Base-by-base conservation (phyloP, 2,888 invertebrate genomes). In the Heliconius ethilla region DNA sequence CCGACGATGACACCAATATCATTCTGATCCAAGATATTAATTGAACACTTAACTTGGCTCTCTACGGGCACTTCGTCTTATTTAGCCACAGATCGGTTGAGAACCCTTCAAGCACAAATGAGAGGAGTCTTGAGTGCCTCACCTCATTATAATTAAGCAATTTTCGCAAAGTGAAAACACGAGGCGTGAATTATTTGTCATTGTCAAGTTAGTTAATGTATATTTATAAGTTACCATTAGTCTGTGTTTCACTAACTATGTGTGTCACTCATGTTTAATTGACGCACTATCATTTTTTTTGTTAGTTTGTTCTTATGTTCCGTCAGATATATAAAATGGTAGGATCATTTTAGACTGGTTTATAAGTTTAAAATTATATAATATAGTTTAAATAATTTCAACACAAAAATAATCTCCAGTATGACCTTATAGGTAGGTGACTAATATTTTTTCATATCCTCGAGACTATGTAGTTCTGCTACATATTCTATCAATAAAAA, bases 21-120 rank as follows among this genome's bases (percentile, higher is more conserved):
- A 25, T 72, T 70, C 37, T 33, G 72, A 63, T 63, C 55, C 65
- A 33, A 25, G 72, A 66, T 66, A 72, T 76, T 51, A 72, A 72
- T 29, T 55, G 65, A n/a, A n/a, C 40, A 69, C 69, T 40, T 40
- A 25, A 40, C 37, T 69, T 40, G 22, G 11, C 37, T 70, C 70
- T 29, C 33, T 55, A 29, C 51, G 6, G 59, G 7, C 59, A 72
- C 72, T 72, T n/a, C 55, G 55, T 59, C 51, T n/a, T n/a, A 59
- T 72, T 55, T 33, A 72, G 51, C 72, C 22, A n/a, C 33, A 72
- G 55, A 72, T 59, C 55, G 33, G n/a, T 59, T n/a, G 55, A 72
- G 33, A 18, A 72, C 33, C n/a, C 70, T 55, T 29, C 13, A n/a
- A 33, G 18, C 18, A 15, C 55, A n/a, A 55, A n/a, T 15, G 55